These are phyloP conservation scores for Smittia aterrima DNA, from an alignment of 2,888 invertebrate genomes.

Conservation along the genomic window DNA sequence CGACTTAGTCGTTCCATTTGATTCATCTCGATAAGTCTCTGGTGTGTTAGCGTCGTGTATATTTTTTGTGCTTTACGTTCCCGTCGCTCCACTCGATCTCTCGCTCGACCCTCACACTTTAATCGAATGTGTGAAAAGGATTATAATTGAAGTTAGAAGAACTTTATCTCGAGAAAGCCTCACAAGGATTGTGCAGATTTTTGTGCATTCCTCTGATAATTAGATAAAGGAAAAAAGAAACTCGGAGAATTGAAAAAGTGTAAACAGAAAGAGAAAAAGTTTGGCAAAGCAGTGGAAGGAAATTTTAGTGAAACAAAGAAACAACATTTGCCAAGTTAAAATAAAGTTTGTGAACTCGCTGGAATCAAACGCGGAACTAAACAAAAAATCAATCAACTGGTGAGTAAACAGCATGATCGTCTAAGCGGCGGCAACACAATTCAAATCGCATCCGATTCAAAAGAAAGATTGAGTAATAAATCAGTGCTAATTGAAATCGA, in stretches of 20 bases:
- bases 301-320: background rate
- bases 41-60: conserved; percentile 19
- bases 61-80: conserved; percentile 24
- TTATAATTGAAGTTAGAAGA: background rate
- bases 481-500: conserved; percentile 24
- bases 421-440: too few relatives aligned
- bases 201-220: too few relatives aligned
- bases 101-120: conserved; percentile 7
- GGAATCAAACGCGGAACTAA: conserved; percentile 19
- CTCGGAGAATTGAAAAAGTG: background rate
- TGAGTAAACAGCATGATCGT: background rate
- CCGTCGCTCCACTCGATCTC: background rate
- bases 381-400: conserved; percentile 6
- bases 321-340: background rate
- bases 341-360: background rate
- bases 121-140: background rate
- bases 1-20: conserved; percentile 41
- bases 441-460: too few relatives aligned
- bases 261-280: background rate
- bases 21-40: conserved; percentile 35
- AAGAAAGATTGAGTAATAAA: background rate
- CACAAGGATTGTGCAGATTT: too few relatives aligned
- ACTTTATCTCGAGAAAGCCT: too few relatives aligned
- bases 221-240: background rate
- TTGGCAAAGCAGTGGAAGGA: too few relatives aligned